Evolutionary conservation across 2,888 invertebrate species (phyloP), one percentile per base, ranked within the genome.

Genomic region (Lycophotia porphyrea): DNA sequence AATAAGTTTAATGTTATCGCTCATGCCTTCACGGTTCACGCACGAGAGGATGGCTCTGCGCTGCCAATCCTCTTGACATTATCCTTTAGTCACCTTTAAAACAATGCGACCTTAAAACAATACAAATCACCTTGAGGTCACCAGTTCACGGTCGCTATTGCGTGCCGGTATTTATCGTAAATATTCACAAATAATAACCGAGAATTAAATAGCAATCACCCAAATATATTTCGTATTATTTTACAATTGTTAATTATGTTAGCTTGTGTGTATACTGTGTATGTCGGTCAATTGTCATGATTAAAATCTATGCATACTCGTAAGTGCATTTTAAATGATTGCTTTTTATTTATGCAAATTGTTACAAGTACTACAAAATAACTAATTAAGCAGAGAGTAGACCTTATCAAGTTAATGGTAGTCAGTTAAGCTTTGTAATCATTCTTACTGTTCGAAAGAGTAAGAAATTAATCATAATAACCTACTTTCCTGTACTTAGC

Each of bases 101-200:
- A 77, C 63, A 82, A 77, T 49, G 67, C 49, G 72, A 68, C 80
- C 80, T 78, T 78, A 70, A 70, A 65, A 80, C 83, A 82, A 78
- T 61, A 71, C 65, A 78, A 34, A 34, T 55, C 47, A 84, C 75
- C 64, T 80, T 36, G 70, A 68, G 84, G 70, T 80, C 81, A 67
- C 15, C n/a, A 49, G 81, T 47, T 82, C 84, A 84, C 55, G 84
- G 76, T 27, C 63, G 31, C 24, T n/a, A 24, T 66, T 36, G 81
- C 75, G 58, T 75, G 69, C 42, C 58, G 65, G 47, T 80, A 84
- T 68, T 80, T 71, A 84, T 60, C 39, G 63, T 74, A 80, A 81
- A 81, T 81, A 81, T 81, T 84, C 69, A 76, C 58, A 84, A 80
- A 84, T 74, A 79, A 80, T 67, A 66, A 76, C 76, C 39, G 18